Evolutionary conservation across 2,888 invertebrate genomes (phyloP).

Genomic region (Homarus gammarus): DNA sequence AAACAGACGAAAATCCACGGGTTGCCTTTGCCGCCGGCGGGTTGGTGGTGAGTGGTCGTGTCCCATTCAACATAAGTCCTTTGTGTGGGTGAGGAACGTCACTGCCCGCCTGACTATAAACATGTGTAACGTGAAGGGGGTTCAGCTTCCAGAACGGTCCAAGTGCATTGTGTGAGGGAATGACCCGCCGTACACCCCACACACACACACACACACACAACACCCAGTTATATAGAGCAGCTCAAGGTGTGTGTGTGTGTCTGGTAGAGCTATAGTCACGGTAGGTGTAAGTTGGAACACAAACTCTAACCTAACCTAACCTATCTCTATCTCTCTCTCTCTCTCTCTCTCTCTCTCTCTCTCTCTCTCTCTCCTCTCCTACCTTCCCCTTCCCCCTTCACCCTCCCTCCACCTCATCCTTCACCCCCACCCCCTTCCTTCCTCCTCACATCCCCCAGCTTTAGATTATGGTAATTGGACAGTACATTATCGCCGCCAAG

Average conservation of each 20-base stretch:
- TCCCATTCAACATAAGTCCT: background rate
- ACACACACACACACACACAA: no score
- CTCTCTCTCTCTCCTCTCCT: background rate
- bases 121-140: background rate
- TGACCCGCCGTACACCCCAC: background rate
- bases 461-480: constrained; percentile 37
- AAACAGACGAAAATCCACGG: background rate
- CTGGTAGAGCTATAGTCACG: no score
- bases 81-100: background rate
- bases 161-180: background rate
- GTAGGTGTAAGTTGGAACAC: no score
- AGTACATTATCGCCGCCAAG: constrained; percentile 30
- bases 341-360: background rate
- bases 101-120: background rate
- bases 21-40: no score
- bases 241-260: no score
- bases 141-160: background rate
- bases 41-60: background rate
- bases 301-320: no score
- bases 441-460: background rate
- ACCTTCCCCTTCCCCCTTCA: background rate
- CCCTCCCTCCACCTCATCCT: background rate
- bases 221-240: no score
- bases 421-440: background rate
- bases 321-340: background rate